Conservation (phyloP, 92 coral and sea anemone species). For the Metridium senile region DNA sequence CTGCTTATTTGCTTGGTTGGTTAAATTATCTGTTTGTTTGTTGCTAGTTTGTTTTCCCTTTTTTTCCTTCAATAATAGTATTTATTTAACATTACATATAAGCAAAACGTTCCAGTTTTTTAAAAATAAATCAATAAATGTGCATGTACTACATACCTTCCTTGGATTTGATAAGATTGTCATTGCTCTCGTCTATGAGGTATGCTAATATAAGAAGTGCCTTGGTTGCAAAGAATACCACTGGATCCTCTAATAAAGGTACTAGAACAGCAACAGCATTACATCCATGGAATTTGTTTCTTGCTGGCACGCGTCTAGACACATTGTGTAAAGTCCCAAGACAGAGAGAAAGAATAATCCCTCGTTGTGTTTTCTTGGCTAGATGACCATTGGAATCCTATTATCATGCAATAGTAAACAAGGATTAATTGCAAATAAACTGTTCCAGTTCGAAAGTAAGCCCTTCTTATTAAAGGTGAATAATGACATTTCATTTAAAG, state of each 20-base stretch:
- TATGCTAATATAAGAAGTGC: slow-evolving; percentile 71
- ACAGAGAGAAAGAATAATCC: slow-evolving; percentile 41
- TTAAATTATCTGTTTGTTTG: no score
- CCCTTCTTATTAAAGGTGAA: no score
- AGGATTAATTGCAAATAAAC: no score
- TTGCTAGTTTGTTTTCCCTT: no score
- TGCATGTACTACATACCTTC: slow-evolving; percentile 55
- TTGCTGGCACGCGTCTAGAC: slow-evolving; percentile 68
- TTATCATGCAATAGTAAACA: not conserved
- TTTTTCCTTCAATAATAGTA: no score
- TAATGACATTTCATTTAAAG: no score
- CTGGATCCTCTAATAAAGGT: slow-evolving; percentile 66
- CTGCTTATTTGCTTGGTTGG: no score
- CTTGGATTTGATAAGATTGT: slow-evolving; percentile 70
- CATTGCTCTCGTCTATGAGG: slow-evolving; percentile 72
- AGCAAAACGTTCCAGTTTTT: no score
- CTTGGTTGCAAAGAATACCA: slow-evolving; percentile 58
- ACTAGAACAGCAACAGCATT: slow-evolving; percentile 59
- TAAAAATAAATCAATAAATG: no score
- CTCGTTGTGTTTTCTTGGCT: slow-evolving; percentile 49
- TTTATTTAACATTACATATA: no score
- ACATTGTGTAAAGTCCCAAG: slow-evolving; percentile 70
- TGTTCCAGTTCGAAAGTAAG: no score
- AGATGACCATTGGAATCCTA: slow-evolving; percentile 21
- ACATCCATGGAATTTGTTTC: slow-evolving; percentile 51